Evolutionary conservation across 2,113 vertebrate genomes (phyloP).

Genomic region (Peromyscus polionotus): DNA sequence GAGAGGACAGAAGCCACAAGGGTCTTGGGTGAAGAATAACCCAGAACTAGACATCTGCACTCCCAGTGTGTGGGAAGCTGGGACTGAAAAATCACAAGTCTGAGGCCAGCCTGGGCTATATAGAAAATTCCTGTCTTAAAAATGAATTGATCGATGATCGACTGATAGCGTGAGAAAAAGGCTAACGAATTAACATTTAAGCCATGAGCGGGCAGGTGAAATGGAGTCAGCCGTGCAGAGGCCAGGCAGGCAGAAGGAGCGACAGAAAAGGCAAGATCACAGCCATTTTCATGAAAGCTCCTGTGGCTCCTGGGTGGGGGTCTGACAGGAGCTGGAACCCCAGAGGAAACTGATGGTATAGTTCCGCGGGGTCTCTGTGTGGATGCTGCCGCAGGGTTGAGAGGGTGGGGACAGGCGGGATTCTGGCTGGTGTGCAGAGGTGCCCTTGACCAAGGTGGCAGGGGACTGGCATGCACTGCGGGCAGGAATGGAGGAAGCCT

Average conservation of each 20-base stretch:
- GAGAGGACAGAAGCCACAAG: background rate
- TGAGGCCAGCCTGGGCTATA: background rate
- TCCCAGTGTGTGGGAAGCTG: background rate
- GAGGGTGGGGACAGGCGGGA: background rate
- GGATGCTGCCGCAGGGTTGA: background rate
- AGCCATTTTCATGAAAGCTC: background rate
- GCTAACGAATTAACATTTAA: conserved; percentile 18
- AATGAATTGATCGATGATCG: background rate
- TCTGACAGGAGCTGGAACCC: background rate
- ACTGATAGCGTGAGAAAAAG: background rate
- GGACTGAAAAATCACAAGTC: no score
- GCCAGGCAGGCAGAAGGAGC: background rate
- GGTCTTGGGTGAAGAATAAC: background rate
- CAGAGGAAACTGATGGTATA: background rate
- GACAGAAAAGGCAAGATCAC: background rate
- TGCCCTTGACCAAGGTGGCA: background rate
- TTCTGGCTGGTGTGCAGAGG: background rate
- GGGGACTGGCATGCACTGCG: background rate
- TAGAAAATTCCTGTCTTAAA: background rate
- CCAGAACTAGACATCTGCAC: no score
- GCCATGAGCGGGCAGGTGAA: background rate
- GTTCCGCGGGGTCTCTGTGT: background rate
- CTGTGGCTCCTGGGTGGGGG: background rate
- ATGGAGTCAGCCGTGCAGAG: background rate
- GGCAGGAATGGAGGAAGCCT: background rate